Evolutionary conservation across 2,797 vertebrate genomes (phyloP).

Genomic region (Furcifer pardalis): DNA sequence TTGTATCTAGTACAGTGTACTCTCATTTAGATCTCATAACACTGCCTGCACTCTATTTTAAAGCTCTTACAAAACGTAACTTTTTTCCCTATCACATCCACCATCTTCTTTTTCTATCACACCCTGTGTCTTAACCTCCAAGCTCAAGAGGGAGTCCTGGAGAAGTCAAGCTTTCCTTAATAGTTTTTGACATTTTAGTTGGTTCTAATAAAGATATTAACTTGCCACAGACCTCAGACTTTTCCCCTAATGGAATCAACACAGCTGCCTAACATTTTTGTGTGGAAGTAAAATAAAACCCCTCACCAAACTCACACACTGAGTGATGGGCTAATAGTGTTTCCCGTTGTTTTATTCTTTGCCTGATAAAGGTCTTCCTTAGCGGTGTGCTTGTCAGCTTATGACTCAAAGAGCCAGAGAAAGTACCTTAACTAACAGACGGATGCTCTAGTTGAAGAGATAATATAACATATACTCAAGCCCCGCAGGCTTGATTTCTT

Average conservation of each 20-base stretch:
- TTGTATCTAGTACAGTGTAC: not conserved
- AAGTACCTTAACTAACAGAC: not conserved
- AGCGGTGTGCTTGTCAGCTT: slow-evolving; percentile 13
- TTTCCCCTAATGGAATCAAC: not conserved
- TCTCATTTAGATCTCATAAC: not conserved
- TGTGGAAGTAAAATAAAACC: not conserved
- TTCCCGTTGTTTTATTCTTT: not conserved
- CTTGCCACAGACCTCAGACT: not conserved
- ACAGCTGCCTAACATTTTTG: not conserved
- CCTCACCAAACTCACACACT: not conserved
- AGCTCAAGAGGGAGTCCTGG: not conserved
- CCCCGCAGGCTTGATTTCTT: slow-evolving; percentile 7
- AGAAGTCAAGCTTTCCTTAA: not conserved
- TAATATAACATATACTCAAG: slow-evolving; percentile 9
- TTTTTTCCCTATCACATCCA: too few relatives aligned
- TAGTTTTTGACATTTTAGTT: not conserved
- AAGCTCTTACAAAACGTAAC: not conserved
- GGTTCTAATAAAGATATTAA: not conserved
- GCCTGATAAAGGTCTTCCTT: not conserved
- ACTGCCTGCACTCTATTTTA: not conserved
- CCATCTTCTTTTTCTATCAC: not conserved
- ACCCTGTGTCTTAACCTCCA: not conserved
- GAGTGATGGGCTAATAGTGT: not conserved
- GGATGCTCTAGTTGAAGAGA: not conserved
- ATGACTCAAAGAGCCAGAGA: not conserved